Conservation (phyloP, 2,888 invertebrate genomes). For the Lochmaea crataegi region DNA sequence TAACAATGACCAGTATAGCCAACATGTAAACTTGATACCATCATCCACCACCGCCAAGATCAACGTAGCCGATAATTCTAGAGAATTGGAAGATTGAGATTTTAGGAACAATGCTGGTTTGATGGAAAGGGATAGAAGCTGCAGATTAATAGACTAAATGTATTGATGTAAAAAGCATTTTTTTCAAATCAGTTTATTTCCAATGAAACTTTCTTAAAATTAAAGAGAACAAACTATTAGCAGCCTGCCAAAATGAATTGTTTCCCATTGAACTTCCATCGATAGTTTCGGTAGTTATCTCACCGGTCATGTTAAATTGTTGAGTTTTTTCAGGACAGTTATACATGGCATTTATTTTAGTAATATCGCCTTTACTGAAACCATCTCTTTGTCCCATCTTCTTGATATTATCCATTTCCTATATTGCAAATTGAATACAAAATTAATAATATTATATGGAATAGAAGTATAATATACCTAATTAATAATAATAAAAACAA, state of each 20-base stretch:
- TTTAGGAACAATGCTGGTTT: too few relatives aligned
- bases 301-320: background rate
- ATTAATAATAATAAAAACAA: too few relatives aligned
- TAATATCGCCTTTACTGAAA: slow-evolving; percentile 78
- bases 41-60: too few relatives aligned
- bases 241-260: slow-evolving; percentile 24
- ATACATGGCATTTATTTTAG: slow-evolving; percentile 82
- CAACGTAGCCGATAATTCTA: too few relatives aligned
- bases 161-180: too few relatives aligned
- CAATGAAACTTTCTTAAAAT: slow-evolving; percentile 14
- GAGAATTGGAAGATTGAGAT: too few relatives aligned
- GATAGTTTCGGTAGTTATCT: slow-evolving; percentile 1
- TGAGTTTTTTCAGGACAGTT: slow-evolving; percentile 66
- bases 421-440: background rate
- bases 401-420: background rate
- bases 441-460: background rate
- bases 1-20: too few relatives aligned
- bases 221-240: slow-evolving; percentile 23
- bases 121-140: too few relatives aligned
- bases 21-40: too few relatives aligned
- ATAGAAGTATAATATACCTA: too few relatives aligned
- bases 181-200: background rate
- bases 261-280: background rate
- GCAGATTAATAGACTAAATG: too few relatives aligned
- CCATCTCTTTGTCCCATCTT: slow-evolving; percentile 79